Base-by-base conservation (phyloP, 2,888 invertebrate species). In the Lycocerus yunnanus region DNA sequence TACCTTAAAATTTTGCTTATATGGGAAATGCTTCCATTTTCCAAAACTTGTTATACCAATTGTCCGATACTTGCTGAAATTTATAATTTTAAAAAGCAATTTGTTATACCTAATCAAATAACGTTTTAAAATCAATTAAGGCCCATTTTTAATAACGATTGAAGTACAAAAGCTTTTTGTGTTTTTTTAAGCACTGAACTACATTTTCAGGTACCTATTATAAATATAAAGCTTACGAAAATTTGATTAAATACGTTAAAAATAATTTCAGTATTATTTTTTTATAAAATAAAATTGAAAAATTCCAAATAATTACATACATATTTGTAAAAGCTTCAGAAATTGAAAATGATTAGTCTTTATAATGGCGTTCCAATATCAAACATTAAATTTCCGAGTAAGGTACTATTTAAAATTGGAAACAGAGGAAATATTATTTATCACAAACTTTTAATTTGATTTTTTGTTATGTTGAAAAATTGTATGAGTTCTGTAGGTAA, bases 1-100 rank as follows among this genome's bases (percentile, higher is more conserved):
- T 66, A 71, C 73, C 65, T 68, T 69, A 69, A 73, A 71, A 73
- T 58, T 15, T 58, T 24, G 58, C 70, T 67, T 75, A 24, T 68
- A 69, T 71, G 63, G 68, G 73, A 65, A 73, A 27, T 59, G 43
- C 65, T 6, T 43, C 1, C 13, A 6, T 43, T 43, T 43, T 43
- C n/a, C 43, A n/a, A 24, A 11, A 24, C 11, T 24, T 24, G 24
- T 8, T 24, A 11, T 11, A 11, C 24, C 24, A 24, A 43, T 11
- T 27, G 13, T 27, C 27, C 3, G 13, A 27, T 13, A 11, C 3
- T 15, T 59, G 1, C 59, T 6, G 8, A 15, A 15, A 10, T 59
- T 59, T 6, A 15, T 59, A 15, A 59, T 14, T 15, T 14, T 59
- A 59, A 59, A 59, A 59, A 27, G 27, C 27, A 27, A 27, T 27